A percentile compares a stretch with the other conserved stretches of the same genome.
These are phyloP conservation scores for Eupeodes luniger DNA, from an alignment of 2,888 invertebrate species.

Conservation along the genomic window DNA sequence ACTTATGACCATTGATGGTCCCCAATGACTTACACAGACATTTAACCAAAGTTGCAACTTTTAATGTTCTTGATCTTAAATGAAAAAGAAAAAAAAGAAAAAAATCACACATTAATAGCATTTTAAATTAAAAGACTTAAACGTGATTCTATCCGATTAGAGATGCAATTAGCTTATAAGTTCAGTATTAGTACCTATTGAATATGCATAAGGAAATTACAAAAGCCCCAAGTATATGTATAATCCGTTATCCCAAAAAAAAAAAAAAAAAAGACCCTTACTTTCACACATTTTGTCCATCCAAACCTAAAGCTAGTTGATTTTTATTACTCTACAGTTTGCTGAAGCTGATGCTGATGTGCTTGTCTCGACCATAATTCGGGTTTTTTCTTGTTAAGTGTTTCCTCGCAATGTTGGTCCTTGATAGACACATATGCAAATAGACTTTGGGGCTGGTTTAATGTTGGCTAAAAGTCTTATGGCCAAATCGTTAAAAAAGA, in stretches of 20 bases:
- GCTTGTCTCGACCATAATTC: slow-evolving; percentile 43
- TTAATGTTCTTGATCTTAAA: slow-evolving; percentile 6
- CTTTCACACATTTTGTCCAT: slow-evolving; percentile 21
- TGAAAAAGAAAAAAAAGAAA: neutral
- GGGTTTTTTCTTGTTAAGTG: slow-evolving; percentile 16
- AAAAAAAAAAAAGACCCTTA: neutral
- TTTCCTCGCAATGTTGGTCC: neutral
- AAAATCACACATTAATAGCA: neutral
- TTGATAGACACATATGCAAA: slow-evolving; percentile 53
- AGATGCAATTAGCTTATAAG: neutral
- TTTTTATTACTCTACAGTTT: slow-evolving; percentile 20
- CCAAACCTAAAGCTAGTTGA: neutral
- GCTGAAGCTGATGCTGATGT: neutral
- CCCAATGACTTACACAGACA: neutral
- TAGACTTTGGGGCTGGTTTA: slow-evolving; percentile 57
- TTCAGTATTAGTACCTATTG: neutral
- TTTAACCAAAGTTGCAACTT: slow-evolving; percentile 7
- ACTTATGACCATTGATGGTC: neutral
- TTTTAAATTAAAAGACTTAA: slow-evolving; percentile 4
- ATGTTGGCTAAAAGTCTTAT: slow-evolving; percentile 73
- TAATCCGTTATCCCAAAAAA: slow-evolving; percentile 1
- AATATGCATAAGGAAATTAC: neutral
- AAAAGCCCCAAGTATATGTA: neutral
- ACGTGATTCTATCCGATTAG: neutral
- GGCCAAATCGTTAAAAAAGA: slow-evolving; percentile 57